Conservation (phyloP, 2,113 vertebrate species). For the Phyllostomus hastatus region DNA sequence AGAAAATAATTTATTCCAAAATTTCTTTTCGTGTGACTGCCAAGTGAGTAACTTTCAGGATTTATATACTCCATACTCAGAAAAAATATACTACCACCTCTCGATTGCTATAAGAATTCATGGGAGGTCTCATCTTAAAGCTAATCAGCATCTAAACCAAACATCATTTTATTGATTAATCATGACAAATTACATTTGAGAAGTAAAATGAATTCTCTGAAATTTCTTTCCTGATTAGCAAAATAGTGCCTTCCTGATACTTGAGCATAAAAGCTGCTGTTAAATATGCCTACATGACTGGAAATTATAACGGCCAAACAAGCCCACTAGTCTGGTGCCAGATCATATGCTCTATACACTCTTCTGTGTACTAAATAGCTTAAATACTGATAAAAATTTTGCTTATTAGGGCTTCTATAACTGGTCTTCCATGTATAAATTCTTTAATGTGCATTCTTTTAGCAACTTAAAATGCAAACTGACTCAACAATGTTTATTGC, state of each 20-base stretch:
- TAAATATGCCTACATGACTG: background rate
- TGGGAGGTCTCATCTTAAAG: constrained; percentile 17
- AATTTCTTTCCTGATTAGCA: constrained; percentile 60
- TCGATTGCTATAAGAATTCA: constrained; percentile 34
- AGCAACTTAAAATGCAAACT: background rate
- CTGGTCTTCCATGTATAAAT: background rate
- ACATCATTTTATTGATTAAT: constrained; percentile 60
- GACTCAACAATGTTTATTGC: background rate
- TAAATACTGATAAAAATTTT: background rate
- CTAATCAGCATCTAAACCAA: constrained; percentile 41
- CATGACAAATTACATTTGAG: constrained; percentile 45
- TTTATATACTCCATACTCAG: background rate
- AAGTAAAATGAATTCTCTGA: constrained; percentile 60
- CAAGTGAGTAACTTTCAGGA: background rate
- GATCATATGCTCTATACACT: too few species aligned
- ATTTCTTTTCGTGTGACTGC: background rate
- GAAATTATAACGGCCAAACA: background rate
- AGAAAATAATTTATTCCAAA: constrained; percentile 28
- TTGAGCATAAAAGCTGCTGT: constrained; percentile 34
- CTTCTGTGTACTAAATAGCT: background rate
- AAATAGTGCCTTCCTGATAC: constrained; percentile 45
- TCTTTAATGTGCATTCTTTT: background rate
- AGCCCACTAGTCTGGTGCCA: background rate
- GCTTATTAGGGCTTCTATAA: background rate
- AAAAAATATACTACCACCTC: background rate